A percentile compares a stretch with the other conserved stretches of the same genome.
Conservation (phyloP, 2,888 invertebrate genomes). For the Chrysina gloriosa region DNA sequence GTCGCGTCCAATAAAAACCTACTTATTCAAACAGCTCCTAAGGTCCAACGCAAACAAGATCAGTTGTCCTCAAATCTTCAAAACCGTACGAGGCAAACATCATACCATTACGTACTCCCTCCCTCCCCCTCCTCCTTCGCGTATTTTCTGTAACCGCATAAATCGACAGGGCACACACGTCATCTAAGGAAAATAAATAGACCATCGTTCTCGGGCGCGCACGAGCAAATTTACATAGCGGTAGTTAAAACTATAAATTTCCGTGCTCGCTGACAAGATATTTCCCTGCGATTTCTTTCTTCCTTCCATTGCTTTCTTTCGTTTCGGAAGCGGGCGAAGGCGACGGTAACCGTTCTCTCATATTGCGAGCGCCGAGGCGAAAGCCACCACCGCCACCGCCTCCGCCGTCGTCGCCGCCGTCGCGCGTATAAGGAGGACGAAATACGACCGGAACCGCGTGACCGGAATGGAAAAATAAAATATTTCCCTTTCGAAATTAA, state of each 20-base stretch:
- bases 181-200: slow-evolving; percentile 14
- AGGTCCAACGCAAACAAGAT: too few species aligned
- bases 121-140: too few species aligned
- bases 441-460: slow-evolving; percentile 43
- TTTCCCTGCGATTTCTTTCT: background rate
- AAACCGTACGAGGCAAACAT: too few species aligned
- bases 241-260: slow-evolving; percentile 36
- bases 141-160: background rate
- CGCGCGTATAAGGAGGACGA: background rate
- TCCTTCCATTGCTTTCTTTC: background rate
- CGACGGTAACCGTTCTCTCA: slow-evolving; percentile 36
- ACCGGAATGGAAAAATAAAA: slow-evolving; percentile 49
- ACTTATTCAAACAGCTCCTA: too few species aligned
- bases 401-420: background rate
- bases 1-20: too few species aligned
- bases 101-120: too few species aligned
- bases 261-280: background rate
- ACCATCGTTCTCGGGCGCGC: background rate
- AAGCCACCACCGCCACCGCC: slow-evolving; percentile 17
- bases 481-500: slow-evolving; percentile 49
- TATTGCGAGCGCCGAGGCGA: slow-evolving; percentile 41
- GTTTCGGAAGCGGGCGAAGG: background rate
- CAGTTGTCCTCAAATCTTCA: too few species aligned
- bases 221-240: slow-evolving; percentile 30
- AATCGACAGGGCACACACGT: background rate